Evolutionary conservation across 2,113 vertebrate genomes (phyloP), one percentile per base, ranked within the genome.

Genomic region (Dendrocopos noguchii): DNA sequence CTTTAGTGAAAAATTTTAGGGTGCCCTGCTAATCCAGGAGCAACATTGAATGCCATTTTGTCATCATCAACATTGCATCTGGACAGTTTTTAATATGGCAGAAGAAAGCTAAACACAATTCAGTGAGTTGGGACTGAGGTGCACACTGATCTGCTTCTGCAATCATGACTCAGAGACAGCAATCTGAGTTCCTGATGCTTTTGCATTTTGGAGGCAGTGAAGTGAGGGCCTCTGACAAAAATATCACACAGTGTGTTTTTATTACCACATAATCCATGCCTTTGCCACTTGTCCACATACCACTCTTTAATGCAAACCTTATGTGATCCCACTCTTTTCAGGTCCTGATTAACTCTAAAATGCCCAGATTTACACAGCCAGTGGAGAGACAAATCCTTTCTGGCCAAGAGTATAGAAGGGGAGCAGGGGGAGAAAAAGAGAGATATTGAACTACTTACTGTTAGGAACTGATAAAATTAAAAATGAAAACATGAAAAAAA

Each of bases 251-350:
- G 88, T 96, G 92, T 96, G 97, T 97, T 98, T 97, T 98, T 97
- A 98, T 97, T 97, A 96, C 96, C 82, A 70, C 95, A 84, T 97
- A 98, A 98, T 97, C 97, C 97, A 88, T 92, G 97, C 97, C 95
- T 90, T 84, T 97, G 96, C 97, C 97, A 97, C 97, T 98, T 97
- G 97, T 97, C 93, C 79, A 80, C 97, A 98, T 97, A 97, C 97
- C 97, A 90, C 87, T 88, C 78, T 94, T 91, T 98, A 98, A 98
- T 98, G 97, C 95, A 97, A 98, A 98, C 97, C 97, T 97, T 95
- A 97, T 98, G 97, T 97, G 96, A 96, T 95, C 74, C 96, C 93
- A 93, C 72, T 95, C 93, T 83, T 96, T 95, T 90, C 93, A 80
- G 94, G 94, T 90, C 78, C 66, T 81, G 93, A 92, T 98, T 98